Evolutionary conservation across 2,797 vertebrate species (phyloP).

Genomic region (Micropoecilia bifurca): DNA sequence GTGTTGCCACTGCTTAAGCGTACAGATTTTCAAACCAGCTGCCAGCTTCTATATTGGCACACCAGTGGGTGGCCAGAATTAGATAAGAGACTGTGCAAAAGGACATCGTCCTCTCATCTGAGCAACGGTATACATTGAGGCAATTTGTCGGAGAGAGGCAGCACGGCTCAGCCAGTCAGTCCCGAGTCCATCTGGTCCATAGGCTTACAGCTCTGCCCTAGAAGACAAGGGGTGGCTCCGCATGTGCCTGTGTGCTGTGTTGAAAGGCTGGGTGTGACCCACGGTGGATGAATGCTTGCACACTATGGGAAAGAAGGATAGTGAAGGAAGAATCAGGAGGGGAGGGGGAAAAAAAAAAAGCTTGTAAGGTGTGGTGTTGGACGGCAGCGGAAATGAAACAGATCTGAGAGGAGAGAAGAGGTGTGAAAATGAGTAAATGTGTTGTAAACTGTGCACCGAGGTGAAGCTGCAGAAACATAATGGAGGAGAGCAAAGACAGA

Average conservation of each 20-base stretch:
- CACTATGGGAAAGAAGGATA: constrained; percentile 40
- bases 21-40: constrained; percentile 48
- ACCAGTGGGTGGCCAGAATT: constrained; percentile 53
- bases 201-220: constrained; percentile 59
- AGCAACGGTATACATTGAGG: constrained; percentile 52
- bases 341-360: constrained; percentile 19
- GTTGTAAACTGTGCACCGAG: constrained; percentile 48
- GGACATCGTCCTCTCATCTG: constrained; percentile 60
- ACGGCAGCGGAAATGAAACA: constrained; percentile 70
- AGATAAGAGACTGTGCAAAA: constrained; percentile 58
- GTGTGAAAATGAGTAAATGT: constrained; percentile 66
- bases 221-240: constrained; percentile 47
- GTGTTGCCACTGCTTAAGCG: constrained; percentile 5
- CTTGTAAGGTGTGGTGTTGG: constrained; percentile 59
- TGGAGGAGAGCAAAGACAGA: constrained; percentile 10
- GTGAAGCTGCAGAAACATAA: constrained; percentile 19
- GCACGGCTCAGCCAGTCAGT: constrained; percentile 48
- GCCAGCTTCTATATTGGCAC: constrained; percentile 53
- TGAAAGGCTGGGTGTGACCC: constrained; percentile 8
- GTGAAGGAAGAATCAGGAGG: constrained; percentile 39
- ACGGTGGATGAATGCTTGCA: constrained; percentile 29
- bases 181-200: constrained; percentile 69
- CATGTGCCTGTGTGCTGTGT: constrained; percentile 14
- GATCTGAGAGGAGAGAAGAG: constrained; percentile 57
- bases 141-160: constrained; percentile 55